These are phyloP conservation scores for Betta splendens DNA, from an alignment of 2,797 vertebrate species.

Conservation along the genomic window DNA sequence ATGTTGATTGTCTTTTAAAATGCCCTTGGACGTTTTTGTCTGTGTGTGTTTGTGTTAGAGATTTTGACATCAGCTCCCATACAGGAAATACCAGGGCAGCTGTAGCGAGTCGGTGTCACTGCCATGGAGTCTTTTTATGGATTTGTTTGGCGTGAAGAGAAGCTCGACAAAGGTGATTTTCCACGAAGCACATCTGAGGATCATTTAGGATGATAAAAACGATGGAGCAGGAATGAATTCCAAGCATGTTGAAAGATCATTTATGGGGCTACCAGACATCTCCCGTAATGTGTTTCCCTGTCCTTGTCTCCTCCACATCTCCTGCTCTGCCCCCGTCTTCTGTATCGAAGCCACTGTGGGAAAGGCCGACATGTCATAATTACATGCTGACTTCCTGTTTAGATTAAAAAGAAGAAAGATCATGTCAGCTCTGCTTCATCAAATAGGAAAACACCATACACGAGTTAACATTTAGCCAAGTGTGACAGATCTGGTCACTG, in stretches of 20 bases:
- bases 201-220: constrained; percentile 27
- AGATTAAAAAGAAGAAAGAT: constrained; percentile 22
- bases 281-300: constrained; percentile 4
- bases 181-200: constrained; percentile 42
- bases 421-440: constrained; percentile 29
- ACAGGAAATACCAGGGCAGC: constrained; percentile 77
- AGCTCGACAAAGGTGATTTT: constrained; percentile 37
- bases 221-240: constrained; percentile 24
- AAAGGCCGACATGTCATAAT: constrained; percentile 66
- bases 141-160: constrained; percentile 32
- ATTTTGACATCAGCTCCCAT: constrained; percentile 51
- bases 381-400: constrained; percentile 62
- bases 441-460: constrained; percentile 9
- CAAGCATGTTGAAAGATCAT: constrained; percentile 13
- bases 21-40: constrained; percentile 24
- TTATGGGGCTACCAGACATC: constrained; percentile 11
- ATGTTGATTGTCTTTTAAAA: constrained; percentile 2
- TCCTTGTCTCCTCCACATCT: background rate
- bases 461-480: background rate
- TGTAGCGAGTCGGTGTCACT: constrained; percentile 46
- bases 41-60: constrained; percentile 37
- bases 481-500: constrained; percentile 25
- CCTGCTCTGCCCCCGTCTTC: background rate
- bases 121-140: constrained; percentile 36
- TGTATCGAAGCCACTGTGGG: constrained; percentile 51